A percentile compares a stretch with the other conserved stretches of the same genome.
phyloP scores from a whole-genome alignment of 2,113 vertebrate genomes.

The Cyphomyrus discorhynchus region DNA sequence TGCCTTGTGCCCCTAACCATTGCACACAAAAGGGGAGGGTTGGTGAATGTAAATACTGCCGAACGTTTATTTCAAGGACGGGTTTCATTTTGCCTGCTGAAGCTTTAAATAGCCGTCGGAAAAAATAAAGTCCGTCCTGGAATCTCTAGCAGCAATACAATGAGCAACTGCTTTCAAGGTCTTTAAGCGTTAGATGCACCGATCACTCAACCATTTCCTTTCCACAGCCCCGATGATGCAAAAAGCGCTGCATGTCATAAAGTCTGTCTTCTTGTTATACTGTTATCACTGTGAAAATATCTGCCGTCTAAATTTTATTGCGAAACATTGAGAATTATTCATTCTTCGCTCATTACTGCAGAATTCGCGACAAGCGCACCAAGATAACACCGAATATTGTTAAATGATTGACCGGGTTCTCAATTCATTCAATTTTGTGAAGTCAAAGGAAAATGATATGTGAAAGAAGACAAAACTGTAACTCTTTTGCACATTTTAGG shows the following conservation, averaged over 20 bases:
- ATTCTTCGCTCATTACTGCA: not conserved
- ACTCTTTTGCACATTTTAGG: not conserved
- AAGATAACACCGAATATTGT: not conserved
- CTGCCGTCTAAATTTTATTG: not conserved
- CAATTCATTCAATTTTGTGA: no score
- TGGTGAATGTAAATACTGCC: not conserved
- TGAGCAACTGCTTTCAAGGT: not conserved
- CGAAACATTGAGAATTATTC: not conserved
- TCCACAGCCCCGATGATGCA: not conserved
- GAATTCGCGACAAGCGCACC: not conserved
- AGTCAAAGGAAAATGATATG: not conserved
- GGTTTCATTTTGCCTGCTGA: conserved; percentile 2
- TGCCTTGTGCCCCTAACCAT: not conserved
- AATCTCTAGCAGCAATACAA: not conserved
- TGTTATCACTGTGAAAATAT: not conserved
- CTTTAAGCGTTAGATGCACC: not conserved
- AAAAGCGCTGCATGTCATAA: not conserved
- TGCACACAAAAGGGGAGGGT: not conserved
- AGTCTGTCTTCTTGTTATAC: not conserved
- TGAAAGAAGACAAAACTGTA: not conserved
- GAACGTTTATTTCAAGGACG: not conserved
- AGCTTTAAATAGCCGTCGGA: not conserved
- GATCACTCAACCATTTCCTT: not conserved
- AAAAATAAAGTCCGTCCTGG: not conserved
- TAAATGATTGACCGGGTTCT: not conserved